phyloP scores from a whole-genome alignment of 2,797 vertebrate species.

The Ctenopoma multispine region DNA sequence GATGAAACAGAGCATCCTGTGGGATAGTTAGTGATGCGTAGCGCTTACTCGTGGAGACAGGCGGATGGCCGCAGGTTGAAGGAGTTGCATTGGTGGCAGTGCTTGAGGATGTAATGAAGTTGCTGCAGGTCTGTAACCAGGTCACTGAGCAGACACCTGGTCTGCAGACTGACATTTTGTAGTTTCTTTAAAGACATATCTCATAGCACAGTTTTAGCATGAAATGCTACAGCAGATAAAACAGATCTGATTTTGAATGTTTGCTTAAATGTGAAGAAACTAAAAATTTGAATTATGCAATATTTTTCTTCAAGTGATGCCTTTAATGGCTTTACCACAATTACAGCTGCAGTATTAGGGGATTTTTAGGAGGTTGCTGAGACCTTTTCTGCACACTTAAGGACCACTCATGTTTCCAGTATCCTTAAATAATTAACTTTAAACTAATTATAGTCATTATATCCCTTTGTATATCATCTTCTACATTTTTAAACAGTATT shows the following conservation, averaged over 20 bases:
- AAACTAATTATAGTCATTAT: not conserved
- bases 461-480: not conserved
- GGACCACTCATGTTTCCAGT: constrained; percentile 2
- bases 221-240: not conserved
- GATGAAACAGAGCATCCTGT: constrained; percentile 60
- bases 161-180: constrained; percentile 71
- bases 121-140: constrained; percentile 70
- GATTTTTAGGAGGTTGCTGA: not conserved
- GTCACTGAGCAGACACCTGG: constrained; percentile 78
- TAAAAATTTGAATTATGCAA: not conserved
- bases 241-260: not conserved
- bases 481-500: not conserved
- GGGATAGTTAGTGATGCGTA: constrained; percentile 61
- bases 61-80: constrained; percentile 61
- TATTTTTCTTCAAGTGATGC: not conserved
- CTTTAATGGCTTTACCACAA: not conserved
- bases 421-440: not conserved
- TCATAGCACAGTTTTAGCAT: constrained; percentile 6
- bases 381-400: not conserved
- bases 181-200: constrained; percentile 29
- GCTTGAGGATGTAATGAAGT: constrained; percentile 67
- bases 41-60: constrained; percentile 63
- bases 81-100: constrained; percentile 49
- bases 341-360: not conserved
- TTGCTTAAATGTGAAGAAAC: no score